A percentile compares a stretch with the other conserved stretches of the same genome.
These are phyloP conservation scores for Empis livida DNA, from an alignment of 2,888 invertebrate species.

Conservation along the genomic window DNA sequence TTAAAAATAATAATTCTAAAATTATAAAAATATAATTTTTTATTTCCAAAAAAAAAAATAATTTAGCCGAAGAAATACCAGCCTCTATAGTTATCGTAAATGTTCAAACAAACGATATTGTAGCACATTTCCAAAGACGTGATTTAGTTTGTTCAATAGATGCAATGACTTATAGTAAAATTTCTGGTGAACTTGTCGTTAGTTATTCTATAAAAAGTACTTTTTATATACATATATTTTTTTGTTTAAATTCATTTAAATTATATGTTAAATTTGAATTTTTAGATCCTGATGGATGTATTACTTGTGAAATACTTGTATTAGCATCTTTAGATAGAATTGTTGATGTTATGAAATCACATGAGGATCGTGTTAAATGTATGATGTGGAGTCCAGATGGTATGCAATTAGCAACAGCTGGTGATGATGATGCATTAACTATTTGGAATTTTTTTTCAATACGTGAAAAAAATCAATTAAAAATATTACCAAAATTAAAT, in stretches of 20 bases:
- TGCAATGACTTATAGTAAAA: constrained; percentile 31
- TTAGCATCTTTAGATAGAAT: constrained; percentile 29
- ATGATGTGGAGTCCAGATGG: constrained; percentile 31
- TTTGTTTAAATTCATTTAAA: neutral
- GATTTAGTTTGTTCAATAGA: constrained; percentile 24
- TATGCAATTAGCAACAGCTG: constrained; percentile 28
- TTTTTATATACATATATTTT: neutral
- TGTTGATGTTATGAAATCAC: constrained; percentile 26
- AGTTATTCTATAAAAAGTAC: constrained; percentile 23
- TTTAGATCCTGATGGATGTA: constrained; percentile 9
- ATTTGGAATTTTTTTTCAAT: constrained; percentile 33
- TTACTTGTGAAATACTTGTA: constrained; percentile 25
- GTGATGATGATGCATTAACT: constrained; percentile 33
- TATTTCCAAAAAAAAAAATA: too few species aligned
- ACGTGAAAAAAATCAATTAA: too few species aligned
- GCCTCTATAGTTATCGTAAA: constrained; percentile 27
- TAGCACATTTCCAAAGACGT: constrained; percentile 27
- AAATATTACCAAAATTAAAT: too few species aligned
- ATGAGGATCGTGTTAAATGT: constrained; percentile 25
- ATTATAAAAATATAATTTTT: too few species aligned
- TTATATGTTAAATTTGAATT: neutral
- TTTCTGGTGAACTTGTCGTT: constrained; percentile 36
- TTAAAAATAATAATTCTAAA: too few species aligned
- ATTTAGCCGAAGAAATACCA: constrained; percentile 24
- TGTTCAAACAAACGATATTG: constrained; percentile 24